Conservation (phyloP, 2,797 vertebrate genomes). For the Acanthopagrus latus region DNA sequence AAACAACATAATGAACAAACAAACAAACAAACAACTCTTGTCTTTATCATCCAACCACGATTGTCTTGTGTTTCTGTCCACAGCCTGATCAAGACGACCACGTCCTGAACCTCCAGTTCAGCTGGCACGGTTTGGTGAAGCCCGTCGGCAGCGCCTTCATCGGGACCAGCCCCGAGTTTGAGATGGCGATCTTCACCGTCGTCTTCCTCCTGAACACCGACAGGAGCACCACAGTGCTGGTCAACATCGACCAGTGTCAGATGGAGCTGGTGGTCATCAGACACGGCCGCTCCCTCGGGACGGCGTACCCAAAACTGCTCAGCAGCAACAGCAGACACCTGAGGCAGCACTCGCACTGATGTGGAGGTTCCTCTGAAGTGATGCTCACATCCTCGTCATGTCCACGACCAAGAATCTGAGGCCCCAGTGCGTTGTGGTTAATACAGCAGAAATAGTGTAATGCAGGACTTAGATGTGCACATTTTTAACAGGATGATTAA, state of each 20-base stretch:
- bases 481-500: neutral
- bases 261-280: conserved; percentile 85
- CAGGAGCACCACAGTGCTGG: conserved; percentile 79
- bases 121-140: conserved; percentile 88
- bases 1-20: neutral
- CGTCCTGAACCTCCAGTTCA: conserved; percentile 91
- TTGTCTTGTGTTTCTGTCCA: conserved; percentile 4
- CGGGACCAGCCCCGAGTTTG: conserved; percentile 90
- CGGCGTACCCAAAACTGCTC: conserved; percentile 88
- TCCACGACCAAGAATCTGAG: neutral
- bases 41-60: neutral
- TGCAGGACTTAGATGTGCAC: neutral
- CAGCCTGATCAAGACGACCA: conserved; percentile 90
- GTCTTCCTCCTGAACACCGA: conserved; percentile 86
- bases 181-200: conserved; percentile 89
- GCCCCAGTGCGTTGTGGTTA: neutral
- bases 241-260: conserved; percentile 87
- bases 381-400: neutral
- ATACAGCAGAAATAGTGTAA: neutral
- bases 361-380: neutral
- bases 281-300: conserved; percentile 86
- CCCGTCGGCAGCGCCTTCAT: conserved; percentile 87
- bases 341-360: conserved; percentile 40
- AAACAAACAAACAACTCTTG: too few relatives aligned
- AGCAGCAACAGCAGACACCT: conserved; percentile 83